phyloP scores from a whole-genome alignment of 1,140 invertebrate genomes.

The Philotrypesis tridentata region DNA sequence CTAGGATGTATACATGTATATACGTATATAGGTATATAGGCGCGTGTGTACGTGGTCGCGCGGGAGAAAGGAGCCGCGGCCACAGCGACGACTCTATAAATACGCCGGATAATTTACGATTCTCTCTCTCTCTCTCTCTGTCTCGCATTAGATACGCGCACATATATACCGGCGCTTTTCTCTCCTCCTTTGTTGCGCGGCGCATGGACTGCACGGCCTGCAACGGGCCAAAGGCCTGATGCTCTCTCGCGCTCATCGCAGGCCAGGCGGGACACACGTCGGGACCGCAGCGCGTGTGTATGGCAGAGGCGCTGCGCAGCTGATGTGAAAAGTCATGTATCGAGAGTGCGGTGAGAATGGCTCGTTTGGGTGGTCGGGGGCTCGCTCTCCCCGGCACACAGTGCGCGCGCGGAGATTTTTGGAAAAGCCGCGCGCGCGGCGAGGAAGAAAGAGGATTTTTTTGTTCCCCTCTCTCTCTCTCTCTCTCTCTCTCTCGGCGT shows the following conservation, averaged over 20 bases:
- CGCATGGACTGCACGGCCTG: too few species aligned
- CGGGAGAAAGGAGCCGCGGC: neutral
- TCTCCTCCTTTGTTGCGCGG: neutral
- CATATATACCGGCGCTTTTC: neutral
- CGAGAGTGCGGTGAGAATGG: too few species aligned
- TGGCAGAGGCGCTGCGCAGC: too few species aligned
- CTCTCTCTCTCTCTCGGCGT: too few species aligned
- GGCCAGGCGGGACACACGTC: neutral
- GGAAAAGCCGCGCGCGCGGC: too few species aligned
- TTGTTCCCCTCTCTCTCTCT: too few species aligned
- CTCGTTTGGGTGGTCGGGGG: too few species aligned
- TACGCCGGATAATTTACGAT: neutral
- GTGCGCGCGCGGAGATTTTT: too few species aligned
- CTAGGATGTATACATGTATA: neutral
- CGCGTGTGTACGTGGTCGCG: neutral
- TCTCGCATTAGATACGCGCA: neutral
- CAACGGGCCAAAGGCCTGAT: neutral
- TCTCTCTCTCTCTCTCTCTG: too few species aligned
- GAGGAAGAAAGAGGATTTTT: too few species aligned
- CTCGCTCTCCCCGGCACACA: too few species aligned
- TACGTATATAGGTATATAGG: neutral
- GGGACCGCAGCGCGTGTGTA: neutral
- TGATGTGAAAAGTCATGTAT: too few species aligned
- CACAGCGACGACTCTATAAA: neutral
- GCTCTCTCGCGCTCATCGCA: neutral